Percentiles rank a stretch among this genome's conserved stretches.
phyloP scores from a whole-genome alignment of 2,888 invertebrate genomes.

The Agrotis segetum region DNA sequence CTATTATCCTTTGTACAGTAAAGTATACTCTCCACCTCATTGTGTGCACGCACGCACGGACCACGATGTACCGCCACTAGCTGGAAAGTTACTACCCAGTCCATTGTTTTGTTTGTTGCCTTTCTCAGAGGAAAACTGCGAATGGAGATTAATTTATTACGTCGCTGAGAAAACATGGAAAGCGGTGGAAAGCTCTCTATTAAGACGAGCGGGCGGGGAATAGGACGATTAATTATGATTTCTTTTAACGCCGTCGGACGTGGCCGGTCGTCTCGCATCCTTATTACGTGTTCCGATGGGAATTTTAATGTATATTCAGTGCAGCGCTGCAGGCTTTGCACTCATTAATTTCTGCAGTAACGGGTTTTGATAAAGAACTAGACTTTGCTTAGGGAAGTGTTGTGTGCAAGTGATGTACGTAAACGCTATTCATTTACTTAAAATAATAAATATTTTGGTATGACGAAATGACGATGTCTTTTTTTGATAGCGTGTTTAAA shows the following conservation, averaged over 20 bases:
- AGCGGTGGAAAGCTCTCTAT: constrained; percentile 87
- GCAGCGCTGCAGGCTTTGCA: constrained; percentile 41
- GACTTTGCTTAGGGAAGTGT: constrained; percentile 25
- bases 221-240: constrained; percentile 89
- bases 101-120: constrained; percentile 82
- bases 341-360: constrained; percentile 48
- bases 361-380: constrained; percentile 35
- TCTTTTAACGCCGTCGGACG: constrained; percentile 86
- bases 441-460: constrained; percentile 10
- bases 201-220: constrained; percentile 85
- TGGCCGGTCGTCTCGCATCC: constrained; percentile 67
- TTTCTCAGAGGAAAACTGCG: constrained; percentile 75
- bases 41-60: constrained; percentile 60
- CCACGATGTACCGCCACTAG: constrained; percentile 48
- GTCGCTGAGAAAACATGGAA: constrained; percentile 87
- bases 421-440: constrained; percentile 15
- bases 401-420: constrained; percentile 12
- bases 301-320: constrained; percentile 57
- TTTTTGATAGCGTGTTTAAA: neutral
- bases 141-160: constrained; percentile 90
- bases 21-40: constrained; percentile 9
- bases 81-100: constrained; percentile 74
- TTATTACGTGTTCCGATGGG: constrained; percentile 74
- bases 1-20: constrained; percentile 29
- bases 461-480: constrained; percentile 7